phyloP scores from a whole-genome alignment of 2,888 invertebrate species.

The Plebejus anna region DNA sequence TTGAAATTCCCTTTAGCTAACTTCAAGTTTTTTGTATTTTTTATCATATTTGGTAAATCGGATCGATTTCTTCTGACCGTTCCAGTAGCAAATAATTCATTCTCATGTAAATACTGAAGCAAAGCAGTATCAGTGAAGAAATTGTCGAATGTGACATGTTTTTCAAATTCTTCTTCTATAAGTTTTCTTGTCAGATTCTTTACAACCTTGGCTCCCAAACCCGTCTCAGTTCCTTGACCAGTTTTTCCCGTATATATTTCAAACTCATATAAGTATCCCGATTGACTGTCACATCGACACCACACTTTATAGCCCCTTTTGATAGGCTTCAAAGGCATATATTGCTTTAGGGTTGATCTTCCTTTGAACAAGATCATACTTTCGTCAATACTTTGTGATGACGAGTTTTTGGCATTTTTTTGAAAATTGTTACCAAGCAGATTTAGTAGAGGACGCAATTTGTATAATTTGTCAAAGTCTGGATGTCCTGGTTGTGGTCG shows the following conservation, averaged over 20 bases:
- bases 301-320: constrained; percentile 16
- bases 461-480: neutral
- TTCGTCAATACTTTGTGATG: neutral
- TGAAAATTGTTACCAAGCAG: neutral
- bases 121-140: constrained; percentile 24
- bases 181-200: neutral
- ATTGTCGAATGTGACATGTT: constrained; percentile 27
- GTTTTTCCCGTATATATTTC: neutral
- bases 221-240: neutral
- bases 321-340: neutral
- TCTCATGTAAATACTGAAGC: constrained; percentile 27
- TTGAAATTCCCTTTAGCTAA: constrained; percentile 35
- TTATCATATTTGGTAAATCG: constrained; percentile 34
- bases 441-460: neutral
- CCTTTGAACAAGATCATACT: neutral
- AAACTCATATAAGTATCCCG: constrained; percentile 6
- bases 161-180: constrained; percentile 20
- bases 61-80: constrained; percentile 25
- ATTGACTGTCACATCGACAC: neutral
- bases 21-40: constrained; percentile 31
- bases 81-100: constrained; percentile 26
- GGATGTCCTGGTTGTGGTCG: neutral
- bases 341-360: neutral
- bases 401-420: neutral
- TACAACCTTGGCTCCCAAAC: constrained; percentile 6